These are phyloP conservation scores for Lagria hirta DNA, from an alignment of 2,888 invertebrate genomes.

Conservation along the genomic window DNA sequence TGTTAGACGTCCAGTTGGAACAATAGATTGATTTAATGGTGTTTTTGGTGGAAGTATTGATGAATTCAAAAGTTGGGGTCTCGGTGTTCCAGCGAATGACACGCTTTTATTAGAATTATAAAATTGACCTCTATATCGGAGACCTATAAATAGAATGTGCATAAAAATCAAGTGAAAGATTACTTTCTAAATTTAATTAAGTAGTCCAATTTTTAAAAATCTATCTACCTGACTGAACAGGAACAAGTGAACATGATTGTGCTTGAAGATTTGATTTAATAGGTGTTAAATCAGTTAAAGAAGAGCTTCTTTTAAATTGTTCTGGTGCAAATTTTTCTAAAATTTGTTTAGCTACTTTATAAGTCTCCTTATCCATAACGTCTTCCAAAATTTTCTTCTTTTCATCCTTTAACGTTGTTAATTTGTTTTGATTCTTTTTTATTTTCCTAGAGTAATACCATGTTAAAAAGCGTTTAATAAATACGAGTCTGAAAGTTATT, in stretches of 20 bases:
- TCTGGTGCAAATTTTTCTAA: conserved; percentile 82
- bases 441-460: conserved; percentile 89
- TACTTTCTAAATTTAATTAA: too few relatives aligned
- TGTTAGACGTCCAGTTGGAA: conserved; percentile 4
- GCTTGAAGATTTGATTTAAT: conserved; percentile 1
- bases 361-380: conserved; percentile 97
- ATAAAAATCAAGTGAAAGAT: conserved; percentile 1
- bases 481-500: conserved; percentile 64
- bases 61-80: conserved; percentile 1
- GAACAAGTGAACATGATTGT: conserved; percentile 8
- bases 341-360: conserved; percentile 89
- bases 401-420: conserved; percentile 71
- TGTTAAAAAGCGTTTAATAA: conserved; percentile 75
- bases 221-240: neutral
- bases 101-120: too few relatives aligned
- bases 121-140: conserved; percentile 20
- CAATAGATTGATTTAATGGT: conserved; percentile 8
- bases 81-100: too few relatives aligned
- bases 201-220: too few relatives aligned
- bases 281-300: conserved; percentile 22
- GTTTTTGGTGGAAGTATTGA: conserved; percentile 4
- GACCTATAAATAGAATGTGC: conserved; percentile 9
- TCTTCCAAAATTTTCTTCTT: conserved; percentile 89
- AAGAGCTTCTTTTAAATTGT: conserved; percentile 50
- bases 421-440: conserved; percentile 72